Evolutionary conservation across 2,797 vertebrate species (phyloP), one percentile per base, ranked within the genome.

Genomic region (Enteromius unitaeniatus): DNA sequence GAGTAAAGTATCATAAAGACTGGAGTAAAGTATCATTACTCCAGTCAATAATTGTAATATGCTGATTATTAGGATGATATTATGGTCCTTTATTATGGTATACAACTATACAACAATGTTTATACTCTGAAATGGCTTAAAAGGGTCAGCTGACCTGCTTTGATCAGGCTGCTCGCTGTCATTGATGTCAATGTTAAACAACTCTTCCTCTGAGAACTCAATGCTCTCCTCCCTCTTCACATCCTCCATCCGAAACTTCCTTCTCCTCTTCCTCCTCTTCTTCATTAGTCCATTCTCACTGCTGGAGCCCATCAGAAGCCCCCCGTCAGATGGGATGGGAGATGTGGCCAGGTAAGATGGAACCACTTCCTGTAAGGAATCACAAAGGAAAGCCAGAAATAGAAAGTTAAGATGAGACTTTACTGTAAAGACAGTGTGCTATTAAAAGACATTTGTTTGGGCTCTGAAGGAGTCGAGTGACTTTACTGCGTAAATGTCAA

Each of bases 161-260:
- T 67, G 69, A n/a, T 95, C 96, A 0, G 84, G 77, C 75, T 95
- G 96, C 82, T 98, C 97, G 0, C 97, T 96, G 0, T 97, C 97
- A 89, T 96, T 97, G 89, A 98, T 97, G 90, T 98, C 97, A 17
- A 98, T 97, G 82, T 95, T 93, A 87, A 99, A 99, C 95, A 99
- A 95, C 81, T 97, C 96, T n/a, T 96, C 96, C 67, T 95, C 97
- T 0, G 96, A 96, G 0, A 97, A 95, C 87, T 97, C 95, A 4
- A 84, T 89, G 55, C 86, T 93, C 53, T 95, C 96, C n/a, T 97
- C 98, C 87, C 96, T 93, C 90, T 96, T 96, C 67, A 95, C 19
- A 85, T 89, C 97, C 91, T 98, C 98, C 28, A 95, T 84, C 90
- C 96, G 95, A 0, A 92, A 94, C 93, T 97, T 99, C 83, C 96